phyloP scores from a whole-genome alignment of 1,140 invertebrate genomes.

The Monomorium pharaonis region DNA sequence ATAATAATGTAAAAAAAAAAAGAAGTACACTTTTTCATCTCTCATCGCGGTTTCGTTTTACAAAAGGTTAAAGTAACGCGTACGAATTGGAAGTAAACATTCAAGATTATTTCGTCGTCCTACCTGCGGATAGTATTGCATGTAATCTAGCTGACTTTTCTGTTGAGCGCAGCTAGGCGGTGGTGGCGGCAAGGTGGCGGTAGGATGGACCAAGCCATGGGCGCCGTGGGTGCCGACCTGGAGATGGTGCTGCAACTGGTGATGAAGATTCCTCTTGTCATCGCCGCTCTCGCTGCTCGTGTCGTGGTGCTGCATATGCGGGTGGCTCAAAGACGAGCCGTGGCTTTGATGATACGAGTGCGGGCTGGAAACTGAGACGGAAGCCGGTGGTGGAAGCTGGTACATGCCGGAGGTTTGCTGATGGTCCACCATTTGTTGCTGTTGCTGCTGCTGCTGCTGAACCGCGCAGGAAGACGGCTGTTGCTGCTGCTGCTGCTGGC shows the following conservation, averaged over 20 bases:
- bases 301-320: conserved; percentile 83
- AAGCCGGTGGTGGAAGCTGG: conserved; percentile 82
- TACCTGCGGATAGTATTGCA: conserved; percentile 84
- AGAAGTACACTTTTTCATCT: not conserved
- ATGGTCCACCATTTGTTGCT: conserved; percentile 80
- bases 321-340: conserved; percentile 77
- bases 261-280: conserved; percentile 83
- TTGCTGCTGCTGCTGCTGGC: conserved; percentile 68
- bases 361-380: conserved; percentile 81
- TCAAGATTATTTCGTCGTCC: conserved; percentile 1
- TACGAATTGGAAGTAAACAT: not conserved
- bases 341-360: conserved; percentile 83
- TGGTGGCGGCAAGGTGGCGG: conserved; percentile 81
- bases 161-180: conserved; percentile 83
- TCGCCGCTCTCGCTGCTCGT: conserved; percentile 83
- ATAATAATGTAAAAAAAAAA: not conserved
- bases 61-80: not conserved
- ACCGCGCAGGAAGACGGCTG: conserved; percentile 76
- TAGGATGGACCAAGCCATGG: conserved; percentile 82
- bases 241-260: conserved; percentile 83
- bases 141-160: conserved; percentile 83
- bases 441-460: conserved; percentile 77
- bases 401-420: conserved; percentile 84
- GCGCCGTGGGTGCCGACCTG: conserved; percentile 78
- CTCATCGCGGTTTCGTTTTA: not conserved